These are phyloP conservation scores for Liasis olivaceus DNA, from an alignment of 2,797 vertebrate genomes.

Conservation along the genomic window DNA sequence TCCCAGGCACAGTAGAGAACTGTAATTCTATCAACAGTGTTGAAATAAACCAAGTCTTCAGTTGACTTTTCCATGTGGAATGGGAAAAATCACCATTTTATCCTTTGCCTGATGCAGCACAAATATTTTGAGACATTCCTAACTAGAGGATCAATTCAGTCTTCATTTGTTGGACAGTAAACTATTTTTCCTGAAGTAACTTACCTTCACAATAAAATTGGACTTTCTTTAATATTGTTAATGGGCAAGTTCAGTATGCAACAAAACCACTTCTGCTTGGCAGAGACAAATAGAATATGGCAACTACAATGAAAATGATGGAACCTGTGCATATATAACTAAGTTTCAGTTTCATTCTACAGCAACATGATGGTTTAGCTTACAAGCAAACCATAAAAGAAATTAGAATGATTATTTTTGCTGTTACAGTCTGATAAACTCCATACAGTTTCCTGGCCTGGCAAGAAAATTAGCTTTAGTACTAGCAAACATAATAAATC, in stretches of 20 bases:
- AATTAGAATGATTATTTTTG: not conserved
- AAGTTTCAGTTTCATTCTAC: not conserved
- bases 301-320: not conserved
- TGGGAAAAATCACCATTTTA: not conserved
- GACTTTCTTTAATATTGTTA: not conserved
- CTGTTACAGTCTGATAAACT: not conserved
- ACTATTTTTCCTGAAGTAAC: not conserved
- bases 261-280: not conserved
- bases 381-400: not conserved
- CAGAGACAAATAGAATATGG: not conserved
- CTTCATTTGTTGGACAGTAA: not conserved
- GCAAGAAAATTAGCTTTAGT: not conserved
- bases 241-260: not conserved
- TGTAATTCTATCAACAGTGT: not conserved
- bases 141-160: not conserved
- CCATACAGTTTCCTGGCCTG: not conserved
- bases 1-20: not conserved
- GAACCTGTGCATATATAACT: not conserved
- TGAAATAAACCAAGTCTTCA: not conserved
- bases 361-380: not conserved
- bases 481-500: accelerated
- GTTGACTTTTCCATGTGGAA: not conserved
- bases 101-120: not conserved
- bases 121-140: not conserved
- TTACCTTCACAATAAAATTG: not conserved